Evolutionary conservation across 2,888 invertebrate species (phyloP), one percentile per base, ranked within the genome.

Genomic region (Galeopsomyia nigrocyanea): DNA sequence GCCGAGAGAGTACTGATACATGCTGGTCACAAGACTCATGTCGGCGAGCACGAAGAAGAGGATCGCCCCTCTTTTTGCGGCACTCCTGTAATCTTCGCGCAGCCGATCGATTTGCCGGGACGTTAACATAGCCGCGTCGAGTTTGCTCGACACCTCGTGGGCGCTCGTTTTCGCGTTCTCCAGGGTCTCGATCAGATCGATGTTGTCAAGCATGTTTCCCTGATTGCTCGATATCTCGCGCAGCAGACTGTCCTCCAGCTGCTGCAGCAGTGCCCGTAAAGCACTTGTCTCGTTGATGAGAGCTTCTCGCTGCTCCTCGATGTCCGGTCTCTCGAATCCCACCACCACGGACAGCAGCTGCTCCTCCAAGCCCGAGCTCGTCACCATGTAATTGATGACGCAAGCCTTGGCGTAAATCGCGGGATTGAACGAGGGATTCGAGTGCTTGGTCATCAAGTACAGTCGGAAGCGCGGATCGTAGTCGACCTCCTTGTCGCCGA

Each of bases 161-260:
- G 96, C 96, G 82, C 96, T 97, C 0, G 91, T 89, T 87, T 97
- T 97, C 9, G 96, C 95, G 77, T 95, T 95, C 80, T 97, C 97
- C 65, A 97, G 87, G 0, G 96, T 96, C 75, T 92, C 88, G 17
- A 97, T 91, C 10, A 97, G 88, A 79, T 97, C 96, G 0, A 92
- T 91, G 79, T 97, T 97, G 82, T 97, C 97, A 81, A 97, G 87
- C 95, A 97, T 97, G 87, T 96, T 96, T 17, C 96, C 97, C 0
- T 94, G 92, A 0, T 95, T 95, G 0, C 93, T 94, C 1, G 96
- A 93, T 78, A 97, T 88, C 83, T 97, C 96, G 60, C 93, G 87
- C 1, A 97, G 88, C 66, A 97, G 87, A 0, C 95, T 95, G 84
- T 97, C 95, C 82, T 97, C 97, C 0, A 97, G 87, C 57, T 94